Evolutionary conservation across 2,113 vertebrate genomes (phyloP).

Genomic region (Barbus barbus): DNA sequence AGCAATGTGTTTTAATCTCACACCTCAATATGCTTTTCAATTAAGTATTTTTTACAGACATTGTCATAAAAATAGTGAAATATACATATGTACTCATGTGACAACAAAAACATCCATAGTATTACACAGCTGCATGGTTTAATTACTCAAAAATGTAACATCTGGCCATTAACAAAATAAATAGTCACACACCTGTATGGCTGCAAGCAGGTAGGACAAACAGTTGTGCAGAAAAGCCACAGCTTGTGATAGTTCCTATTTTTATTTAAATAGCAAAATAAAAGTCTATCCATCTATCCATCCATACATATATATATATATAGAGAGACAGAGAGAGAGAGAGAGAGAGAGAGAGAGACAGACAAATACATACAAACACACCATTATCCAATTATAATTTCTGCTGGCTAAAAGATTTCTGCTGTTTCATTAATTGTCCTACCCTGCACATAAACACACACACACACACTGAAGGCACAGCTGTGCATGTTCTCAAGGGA

Average conservation of each 20-base stretch:
- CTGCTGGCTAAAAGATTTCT: neutral
- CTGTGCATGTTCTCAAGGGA: slow-evolving; percentile 11
- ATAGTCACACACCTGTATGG: neutral
- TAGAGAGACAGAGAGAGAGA: too few relatives aligned
- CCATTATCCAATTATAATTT: neutral
- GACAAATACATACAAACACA: too few relatives aligned
- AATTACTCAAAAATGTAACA: neutral
- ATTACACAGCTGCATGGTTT: neutral
- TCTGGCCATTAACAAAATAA: neutral
- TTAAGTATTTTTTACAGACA: neutral
- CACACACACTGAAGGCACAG: neutral
- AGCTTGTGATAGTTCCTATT: too few relatives aligned
- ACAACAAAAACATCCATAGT: neutral
- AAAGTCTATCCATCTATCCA: neutral
- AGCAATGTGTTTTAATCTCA: neutral
- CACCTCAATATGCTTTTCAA: neutral
- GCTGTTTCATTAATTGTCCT: neutral
- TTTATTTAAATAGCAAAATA: too few relatives aligned
- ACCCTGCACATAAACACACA: neutral
- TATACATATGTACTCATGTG: neutral
- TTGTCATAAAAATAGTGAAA: neutral
- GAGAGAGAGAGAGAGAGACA: too few relatives aligned
- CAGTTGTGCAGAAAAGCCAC: neutral
- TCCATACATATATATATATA: neutral
- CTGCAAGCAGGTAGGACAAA: neutral